Conservation (phyloP, 1,140 invertebrate genomes). For the Aphis craccivora region DNA sequence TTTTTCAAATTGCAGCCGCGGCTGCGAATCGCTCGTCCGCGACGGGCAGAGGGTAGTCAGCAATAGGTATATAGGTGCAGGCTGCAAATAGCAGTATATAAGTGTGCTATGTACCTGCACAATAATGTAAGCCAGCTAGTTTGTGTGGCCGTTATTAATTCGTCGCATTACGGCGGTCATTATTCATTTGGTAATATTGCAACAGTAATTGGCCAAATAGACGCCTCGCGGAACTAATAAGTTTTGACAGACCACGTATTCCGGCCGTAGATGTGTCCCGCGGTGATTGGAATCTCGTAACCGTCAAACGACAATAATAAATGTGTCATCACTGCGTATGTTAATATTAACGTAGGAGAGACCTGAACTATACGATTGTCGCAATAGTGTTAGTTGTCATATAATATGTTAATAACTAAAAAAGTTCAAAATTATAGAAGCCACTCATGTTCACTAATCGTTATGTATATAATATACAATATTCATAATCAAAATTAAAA, state of each 20-base stretch:
- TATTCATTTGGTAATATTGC: slow-evolving; percentile 20
- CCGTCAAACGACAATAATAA: background rate
- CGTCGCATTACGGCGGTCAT: background rate
- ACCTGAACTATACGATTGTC: background rate
- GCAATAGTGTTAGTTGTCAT: background rate
- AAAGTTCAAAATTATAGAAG: no score
- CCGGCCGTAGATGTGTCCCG: background rate
- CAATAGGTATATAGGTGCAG: no score
- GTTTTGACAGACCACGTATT: slow-evolving; percentile 31
- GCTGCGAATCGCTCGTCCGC: background rate
- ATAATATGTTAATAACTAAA: no score
- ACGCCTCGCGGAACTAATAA: background rate
- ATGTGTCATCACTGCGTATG: background rate
- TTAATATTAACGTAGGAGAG: background rate
- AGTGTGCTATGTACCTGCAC: background rate
- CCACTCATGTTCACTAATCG: no score
- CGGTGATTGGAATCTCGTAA: background rate
- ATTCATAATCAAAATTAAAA: no score
- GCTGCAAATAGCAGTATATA: background rate
- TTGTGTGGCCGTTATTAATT: background rate
- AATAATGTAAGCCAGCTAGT: background rate
- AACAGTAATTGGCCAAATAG: background rate
- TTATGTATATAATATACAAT: no score
- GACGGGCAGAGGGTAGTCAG: background rate
- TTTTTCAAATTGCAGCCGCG: background rate